phyloP scores from a whole-genome alignment of 2,888 invertebrate genomes.

The Spilarctia lutea region DNA sequence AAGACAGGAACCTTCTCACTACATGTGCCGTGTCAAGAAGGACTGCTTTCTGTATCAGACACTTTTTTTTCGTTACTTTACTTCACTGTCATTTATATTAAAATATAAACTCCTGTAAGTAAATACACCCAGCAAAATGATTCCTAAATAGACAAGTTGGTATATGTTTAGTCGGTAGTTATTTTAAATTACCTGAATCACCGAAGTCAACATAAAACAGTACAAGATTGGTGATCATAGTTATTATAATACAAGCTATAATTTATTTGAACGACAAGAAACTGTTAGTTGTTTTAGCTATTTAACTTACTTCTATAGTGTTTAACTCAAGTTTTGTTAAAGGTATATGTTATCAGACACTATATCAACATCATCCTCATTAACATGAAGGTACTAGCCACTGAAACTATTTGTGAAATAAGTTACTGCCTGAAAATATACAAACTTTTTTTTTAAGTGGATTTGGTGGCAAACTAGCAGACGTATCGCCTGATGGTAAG shows the following conservation, averaged over 20 bases:
- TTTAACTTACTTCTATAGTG: neutral
- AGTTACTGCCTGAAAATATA: neutral
- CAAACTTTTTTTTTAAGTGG: too few species aligned
- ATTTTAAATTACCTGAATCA: slow-evolving; percentile 3
- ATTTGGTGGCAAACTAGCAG: too few species aligned
- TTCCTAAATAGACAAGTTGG: neutral
- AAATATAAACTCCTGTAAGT: too few species aligned
- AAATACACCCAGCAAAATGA: neutral
- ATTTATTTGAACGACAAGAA: neutral
- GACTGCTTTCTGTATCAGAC: too few species aligned
- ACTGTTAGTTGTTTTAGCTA: neutral
- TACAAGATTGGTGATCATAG: neutral
- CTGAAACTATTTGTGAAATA: neutral
- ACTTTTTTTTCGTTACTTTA: too few species aligned
- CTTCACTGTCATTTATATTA: too few species aligned
- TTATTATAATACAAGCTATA: neutral
- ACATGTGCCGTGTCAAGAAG: too few species aligned
- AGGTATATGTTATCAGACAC: neutral
- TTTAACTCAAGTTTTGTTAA: neutral
- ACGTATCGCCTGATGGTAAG: too few species aligned
- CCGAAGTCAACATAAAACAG: neutral
- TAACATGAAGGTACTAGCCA: neutral
- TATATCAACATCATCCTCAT: neutral
- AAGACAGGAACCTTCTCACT: too few species aligned
- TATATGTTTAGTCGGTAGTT: neutral